Evolutionary conservation across 2,113 vertebrate species (phyloP), one percentile per base, ranked within the genome.

Genomic region (Gadus chalcogrammus): DNA sequence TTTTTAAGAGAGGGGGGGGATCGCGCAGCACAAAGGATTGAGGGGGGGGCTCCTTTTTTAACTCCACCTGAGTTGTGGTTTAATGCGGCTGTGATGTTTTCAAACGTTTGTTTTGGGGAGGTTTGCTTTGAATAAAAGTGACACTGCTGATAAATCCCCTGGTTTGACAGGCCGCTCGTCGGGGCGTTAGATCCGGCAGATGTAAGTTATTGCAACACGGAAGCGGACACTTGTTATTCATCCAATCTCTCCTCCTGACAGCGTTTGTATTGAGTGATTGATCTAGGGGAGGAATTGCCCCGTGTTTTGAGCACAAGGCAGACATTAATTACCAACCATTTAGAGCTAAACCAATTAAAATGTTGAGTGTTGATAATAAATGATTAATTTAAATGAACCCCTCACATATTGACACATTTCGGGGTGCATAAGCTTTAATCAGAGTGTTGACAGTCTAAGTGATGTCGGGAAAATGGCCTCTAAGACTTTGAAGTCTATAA

Each of bases 381-480:
- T 78, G 58, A 80, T 80, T 68, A 71, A 80, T 80, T 73, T 62
- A 73, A 79, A 60, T 20, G 53, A 80, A 65, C 62, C 70, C 28
- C 66, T 63, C 64, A n/a, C 31, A 82, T 18, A 60, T 28, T 71
- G 56, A 77, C 71, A 78, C 20, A 61, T 28, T 4, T 3, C 70
- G 42, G 11, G 64, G 73, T 80, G 64, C 80, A 53, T 61, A 78
- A 55, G 28, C 72, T 67, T 65, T 79, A 85, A 78, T 88, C 82
- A 72, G 69, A 73, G 67, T 76, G 42, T 42, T 66, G 61, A 60
- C 24, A 77, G 72, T 74, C 28, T 53, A 76, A 69, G 16, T 67
- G 75, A 78, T 80, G 71, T 76, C 77, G 78, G 70, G 70, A 83
- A 74, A 69, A 76, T 74, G 65, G 55, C 59, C 70, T 31, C 42